Percentiles rank a stretch among this genome's conserved stretches.
phyloP scores from a whole-genome alignment of 2,113 vertebrate species.

The Uropsilus gracilis region DNA sequence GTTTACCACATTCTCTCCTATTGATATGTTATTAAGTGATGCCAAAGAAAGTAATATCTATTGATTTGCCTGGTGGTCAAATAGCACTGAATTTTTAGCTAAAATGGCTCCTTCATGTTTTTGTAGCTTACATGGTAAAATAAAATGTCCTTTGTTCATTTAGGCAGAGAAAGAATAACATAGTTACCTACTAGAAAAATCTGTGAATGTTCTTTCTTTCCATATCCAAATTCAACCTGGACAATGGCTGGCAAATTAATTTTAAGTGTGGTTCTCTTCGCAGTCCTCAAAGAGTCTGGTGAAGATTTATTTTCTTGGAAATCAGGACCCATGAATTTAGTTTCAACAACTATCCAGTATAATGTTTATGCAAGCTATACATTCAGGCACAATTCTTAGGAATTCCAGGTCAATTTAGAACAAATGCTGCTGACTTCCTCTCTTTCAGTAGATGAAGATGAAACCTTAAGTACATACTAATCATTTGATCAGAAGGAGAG shows the following conservation, averaged over 20 bases:
- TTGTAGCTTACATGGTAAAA: background rate
- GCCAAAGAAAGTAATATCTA: background rate
- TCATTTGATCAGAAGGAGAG: conserved; percentile 48
- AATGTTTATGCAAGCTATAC: background rate
- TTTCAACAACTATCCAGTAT: background rate
- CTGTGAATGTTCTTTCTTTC: background rate
- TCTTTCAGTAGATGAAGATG: conserved; percentile 37
- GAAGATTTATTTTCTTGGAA: background rate
- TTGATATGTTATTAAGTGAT: background rate
- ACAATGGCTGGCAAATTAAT: background rate
- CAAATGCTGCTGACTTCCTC: conserved; percentile 48
- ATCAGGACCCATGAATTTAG: background rate
- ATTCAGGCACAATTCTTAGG: background rate
- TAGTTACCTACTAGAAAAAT: background rate
- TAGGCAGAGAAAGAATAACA: background rate
- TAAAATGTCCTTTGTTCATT: background rate
- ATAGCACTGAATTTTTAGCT: background rate
- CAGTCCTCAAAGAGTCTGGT: background rate
- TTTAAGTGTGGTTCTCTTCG: background rate
- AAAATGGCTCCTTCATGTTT: background rate
- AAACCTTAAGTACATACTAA: conserved; percentile 51
- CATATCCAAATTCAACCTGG: background rate
- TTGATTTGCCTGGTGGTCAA: background rate
- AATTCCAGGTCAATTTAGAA: background rate
- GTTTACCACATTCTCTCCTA: background rate